Conservation (phyloP, 2,888 invertebrate genomes). For the Agrochola macilenta region DNA sequence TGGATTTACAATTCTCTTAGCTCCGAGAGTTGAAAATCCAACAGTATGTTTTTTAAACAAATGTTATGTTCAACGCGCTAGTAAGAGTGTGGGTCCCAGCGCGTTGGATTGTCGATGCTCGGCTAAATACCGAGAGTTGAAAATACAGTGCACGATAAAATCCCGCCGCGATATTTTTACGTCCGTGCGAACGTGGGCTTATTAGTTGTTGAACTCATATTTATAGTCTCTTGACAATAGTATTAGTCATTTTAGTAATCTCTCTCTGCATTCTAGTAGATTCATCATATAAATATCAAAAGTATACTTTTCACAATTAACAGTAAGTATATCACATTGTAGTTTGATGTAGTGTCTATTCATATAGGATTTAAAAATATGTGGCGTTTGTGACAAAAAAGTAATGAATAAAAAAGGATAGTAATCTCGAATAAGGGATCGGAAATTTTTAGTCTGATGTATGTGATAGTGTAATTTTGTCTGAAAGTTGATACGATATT, state of each 20-base stretch:
- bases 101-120: too few species aligned
- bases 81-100: too few species aligned
- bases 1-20: too few species aligned
- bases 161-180: too few species aligned
- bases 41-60: too few species aligned
- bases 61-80: too few species aligned
- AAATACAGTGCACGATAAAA: too few species aligned
- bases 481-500: slow-evolving; percentile 21
- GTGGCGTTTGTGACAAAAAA: neutral
- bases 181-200: too few species aligned
- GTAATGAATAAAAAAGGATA: slow-evolving; percentile 8
- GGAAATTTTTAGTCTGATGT: slow-evolving; percentile 72
- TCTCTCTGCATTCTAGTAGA: neutral
- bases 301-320: slow-evolving; percentile 28
- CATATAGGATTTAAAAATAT: slow-evolving; percentile 26
- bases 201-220: slow-evolving; percentile 10
- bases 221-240: slow-evolving; percentile 32
- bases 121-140: too few species aligned
- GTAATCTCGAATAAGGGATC: slow-evolving; percentile 50
- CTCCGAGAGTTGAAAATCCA: too few species aligned
- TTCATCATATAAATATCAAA: neutral
- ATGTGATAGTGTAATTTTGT: slow-evolving; percentile 70
- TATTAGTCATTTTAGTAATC: slow-evolving; percentile 23
- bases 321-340: slow-evolving; percentile 30
- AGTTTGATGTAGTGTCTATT: slow-evolving; percentile 43